Conservation (phyloP, 2,113 vertebrate genomes). For the Myrmophylax atrothorax region DNA sequence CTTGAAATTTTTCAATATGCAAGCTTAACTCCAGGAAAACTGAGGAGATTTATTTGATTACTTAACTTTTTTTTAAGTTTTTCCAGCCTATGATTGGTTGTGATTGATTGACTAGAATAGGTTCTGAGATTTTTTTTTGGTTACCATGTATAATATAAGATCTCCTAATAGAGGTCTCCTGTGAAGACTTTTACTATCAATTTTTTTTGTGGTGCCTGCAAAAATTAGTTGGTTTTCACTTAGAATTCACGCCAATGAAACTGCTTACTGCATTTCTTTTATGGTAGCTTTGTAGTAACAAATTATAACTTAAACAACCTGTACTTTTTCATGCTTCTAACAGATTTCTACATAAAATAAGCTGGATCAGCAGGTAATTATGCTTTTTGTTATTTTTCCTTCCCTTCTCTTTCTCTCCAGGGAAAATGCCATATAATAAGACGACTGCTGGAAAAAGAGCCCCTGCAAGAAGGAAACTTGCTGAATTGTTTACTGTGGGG, state of each 20-base stretch:
- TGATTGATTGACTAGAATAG: neutral
- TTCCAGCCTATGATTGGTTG: neutral
- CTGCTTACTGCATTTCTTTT: neutral
- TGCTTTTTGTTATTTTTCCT: neutral
- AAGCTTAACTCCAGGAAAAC: neutral
- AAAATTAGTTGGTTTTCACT: neutral
- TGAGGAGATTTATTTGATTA: neutral
- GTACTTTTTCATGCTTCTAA: neutral
- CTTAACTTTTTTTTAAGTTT: neutral
- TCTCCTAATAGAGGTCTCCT: neutral
- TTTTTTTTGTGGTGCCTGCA: neutral
- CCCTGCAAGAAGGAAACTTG: constrained; percentile 87
- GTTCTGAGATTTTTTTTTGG: neutral
- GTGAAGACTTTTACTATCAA: neutral
- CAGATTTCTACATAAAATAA: neutral
- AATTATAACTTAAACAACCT: neutral
- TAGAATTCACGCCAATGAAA: neutral
- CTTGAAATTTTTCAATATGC: neutral
- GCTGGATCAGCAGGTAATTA: neutral
- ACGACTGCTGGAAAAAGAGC: constrained; percentile 77
- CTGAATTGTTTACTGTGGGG: constrained; percentile 87
- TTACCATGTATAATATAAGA: neutral
- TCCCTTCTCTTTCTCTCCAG: neutral
- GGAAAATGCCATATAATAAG: constrained; percentile 86
- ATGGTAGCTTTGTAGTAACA: neutral